A percentile compares a stretch with the other conserved stretches of the same genome.
Evolutionary conservation across 2,113 vertebrate genomes (phyloP).

Genomic region (Theristicus caerulescens): DNA sequence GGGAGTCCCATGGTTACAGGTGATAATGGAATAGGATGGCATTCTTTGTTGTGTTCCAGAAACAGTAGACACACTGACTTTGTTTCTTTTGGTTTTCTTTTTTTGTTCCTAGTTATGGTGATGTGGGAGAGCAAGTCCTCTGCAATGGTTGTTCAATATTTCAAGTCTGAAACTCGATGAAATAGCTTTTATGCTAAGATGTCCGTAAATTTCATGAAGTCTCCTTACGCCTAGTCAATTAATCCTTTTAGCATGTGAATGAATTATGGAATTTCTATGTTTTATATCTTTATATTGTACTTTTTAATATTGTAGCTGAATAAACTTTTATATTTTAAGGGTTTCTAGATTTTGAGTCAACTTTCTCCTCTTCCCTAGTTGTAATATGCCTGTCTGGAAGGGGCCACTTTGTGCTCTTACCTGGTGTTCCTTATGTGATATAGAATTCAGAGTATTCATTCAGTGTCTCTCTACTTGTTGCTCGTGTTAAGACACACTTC

Average conservation of each 20-base stretch:
- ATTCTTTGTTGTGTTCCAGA: neutral
- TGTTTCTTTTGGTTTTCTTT: neutral
- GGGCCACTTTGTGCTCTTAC: neutral
- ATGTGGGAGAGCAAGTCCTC: constrained; percentile 68
- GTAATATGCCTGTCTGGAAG: neutral
- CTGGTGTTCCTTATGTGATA: neutral
- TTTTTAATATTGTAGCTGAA: constrained; percentile 57
- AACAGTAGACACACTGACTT: neutral
- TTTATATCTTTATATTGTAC: constrained; percentile 58
- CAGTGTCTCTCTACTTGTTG: neutral
- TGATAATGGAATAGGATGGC: neutral
- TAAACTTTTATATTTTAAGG: constrained; percentile 69
- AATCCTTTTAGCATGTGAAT: neutral
- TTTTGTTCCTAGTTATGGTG: constrained; percentile 43
- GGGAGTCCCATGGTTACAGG: neutral
- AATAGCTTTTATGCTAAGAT: neutral
- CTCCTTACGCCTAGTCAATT: neutral
- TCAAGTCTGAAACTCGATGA: constrained; percentile 61
- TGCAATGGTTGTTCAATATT: constrained; percentile 73
- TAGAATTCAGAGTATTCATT: neutral
- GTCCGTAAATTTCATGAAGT: neutral
- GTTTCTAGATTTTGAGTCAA: neutral
- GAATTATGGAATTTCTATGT: neutral
- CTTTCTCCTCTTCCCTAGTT: neutral
- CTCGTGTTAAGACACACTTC: neutral